A percentile compares a stretch with the other conserved stretches of the same genome.
Evolutionary conservation across 2,888 invertebrate genomes (phyloP).

Genomic region (Acrobasis consociella): DNA sequence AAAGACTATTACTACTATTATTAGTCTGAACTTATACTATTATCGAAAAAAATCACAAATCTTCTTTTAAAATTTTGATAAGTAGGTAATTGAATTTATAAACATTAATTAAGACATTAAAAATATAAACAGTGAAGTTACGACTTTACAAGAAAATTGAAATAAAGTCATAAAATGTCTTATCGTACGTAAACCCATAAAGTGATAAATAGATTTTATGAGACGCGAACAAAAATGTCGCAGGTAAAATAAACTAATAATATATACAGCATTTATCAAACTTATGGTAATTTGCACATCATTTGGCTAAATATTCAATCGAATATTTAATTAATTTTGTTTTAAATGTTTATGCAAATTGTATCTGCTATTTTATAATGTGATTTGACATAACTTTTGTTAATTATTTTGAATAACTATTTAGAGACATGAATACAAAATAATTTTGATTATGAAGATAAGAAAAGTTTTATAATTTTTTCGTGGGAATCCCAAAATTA

Average conservation of each 20-base stretch:
- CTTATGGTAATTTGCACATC: slow-evolving; percentile 1
- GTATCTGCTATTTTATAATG: neutral
- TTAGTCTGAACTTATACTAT: too few species aligned
- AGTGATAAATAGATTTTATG: neutral
- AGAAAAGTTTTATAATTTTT: too few species aligned
- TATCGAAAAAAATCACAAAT: too few species aligned
- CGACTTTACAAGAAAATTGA: too few species aligned
- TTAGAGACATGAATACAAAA: neutral
- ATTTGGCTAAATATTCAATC: neutral
- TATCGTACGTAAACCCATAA: neutral
- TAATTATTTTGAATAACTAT: neutral
- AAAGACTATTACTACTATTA: too few species aligned
- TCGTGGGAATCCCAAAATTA: too few species aligned
- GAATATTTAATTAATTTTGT: slow-evolving; percentile 1
- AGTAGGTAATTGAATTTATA: too few species aligned
- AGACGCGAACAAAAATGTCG: slow-evolving; percentile 1
- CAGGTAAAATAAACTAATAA: too few species aligned
- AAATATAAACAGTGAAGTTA: too few species aligned
- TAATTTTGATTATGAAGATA: too few species aligned
- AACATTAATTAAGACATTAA: too few species aligned
- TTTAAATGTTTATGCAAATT: slow-evolving; percentile 7
- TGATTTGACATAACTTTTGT: neutral
- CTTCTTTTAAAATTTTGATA: too few species aligned
- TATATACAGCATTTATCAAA: neutral
- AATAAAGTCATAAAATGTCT: neutral